Evolutionary conservation across 2,113 vertebrate genomes (phyloP).

Genomic region (Protobothrops flavoviridis): DNA sequence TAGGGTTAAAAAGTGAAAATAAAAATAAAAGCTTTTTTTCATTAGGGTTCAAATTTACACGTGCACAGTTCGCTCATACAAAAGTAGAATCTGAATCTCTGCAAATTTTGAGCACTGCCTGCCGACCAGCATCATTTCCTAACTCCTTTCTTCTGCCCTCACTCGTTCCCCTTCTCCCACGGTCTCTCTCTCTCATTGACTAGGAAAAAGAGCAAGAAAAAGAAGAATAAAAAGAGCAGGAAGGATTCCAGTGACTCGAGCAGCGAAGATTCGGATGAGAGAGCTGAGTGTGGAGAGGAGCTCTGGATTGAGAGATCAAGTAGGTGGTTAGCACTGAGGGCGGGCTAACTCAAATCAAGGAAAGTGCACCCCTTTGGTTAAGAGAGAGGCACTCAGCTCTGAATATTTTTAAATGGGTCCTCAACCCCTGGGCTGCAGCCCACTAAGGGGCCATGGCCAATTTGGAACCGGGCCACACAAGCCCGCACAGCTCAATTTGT

Average conservation of each 20-base stretch:
- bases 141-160: background rate
- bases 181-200: background rate
- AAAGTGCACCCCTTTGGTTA: background rate
- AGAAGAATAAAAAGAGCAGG: conserved; percentile 85
- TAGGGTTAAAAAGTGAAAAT: no score
- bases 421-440: no score
- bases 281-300: conserved; percentile 73
- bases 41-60: background rate
- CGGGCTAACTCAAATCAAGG: background rate
- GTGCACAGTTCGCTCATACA: background rate
- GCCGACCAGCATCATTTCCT: background rate
- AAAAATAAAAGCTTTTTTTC: no score
- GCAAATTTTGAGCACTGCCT: conserved; percentile 37
- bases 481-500: no score
- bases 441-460: no score
- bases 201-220: conserved; percentile 93
- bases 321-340: conserved; percentile 52
- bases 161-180: background rate
- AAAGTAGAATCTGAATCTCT: background rate
- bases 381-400: background rate
- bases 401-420: background rate
- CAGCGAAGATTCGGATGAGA: conserved; percentile 84
- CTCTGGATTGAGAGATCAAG: conserved; percentile 90
- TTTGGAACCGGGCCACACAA: no score
- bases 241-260: conserved; percentile 87